Percentiles rank a stretch among this genome's conserved stretches.
Conservation (phyloP, 2,888 invertebrate genomes). For the Campaea margaritaria region DNA sequence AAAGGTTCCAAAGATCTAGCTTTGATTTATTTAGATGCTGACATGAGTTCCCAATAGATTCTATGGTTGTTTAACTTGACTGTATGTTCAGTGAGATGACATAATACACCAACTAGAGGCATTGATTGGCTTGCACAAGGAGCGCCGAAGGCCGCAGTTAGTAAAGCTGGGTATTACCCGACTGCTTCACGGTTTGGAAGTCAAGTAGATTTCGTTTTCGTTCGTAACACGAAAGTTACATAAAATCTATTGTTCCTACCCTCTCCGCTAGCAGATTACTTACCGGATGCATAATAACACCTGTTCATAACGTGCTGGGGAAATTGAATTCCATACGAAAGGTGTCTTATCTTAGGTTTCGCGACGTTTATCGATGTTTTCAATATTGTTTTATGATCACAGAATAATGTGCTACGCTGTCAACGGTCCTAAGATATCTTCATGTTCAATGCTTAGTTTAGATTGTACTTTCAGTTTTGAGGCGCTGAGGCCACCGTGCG, state of each 20-base stretch:
- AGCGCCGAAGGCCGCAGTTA: constrained; percentile 50
- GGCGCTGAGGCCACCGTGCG: constrained; percentile 1
- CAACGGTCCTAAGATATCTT: too few relatives aligned
- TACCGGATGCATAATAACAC: constrained; percentile 56
- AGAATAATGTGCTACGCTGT: not conserved
- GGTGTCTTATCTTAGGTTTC: constrained; percentile 1
- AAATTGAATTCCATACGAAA: constrained; percentile 42
- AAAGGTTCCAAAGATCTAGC: not conserved
- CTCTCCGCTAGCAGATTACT: constrained; percentile 37
- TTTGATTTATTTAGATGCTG: constrained; percentile 1
- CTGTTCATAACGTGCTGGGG: constrained; percentile 43
- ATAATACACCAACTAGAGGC: constrained; percentile 19
- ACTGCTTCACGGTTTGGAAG: constrained; percentile 63
- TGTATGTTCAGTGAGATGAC: constrained; percentile 21
- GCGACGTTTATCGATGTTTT: constrained; percentile 1
- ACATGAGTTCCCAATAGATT: too few relatives aligned
- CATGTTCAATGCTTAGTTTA: too few relatives aligned
- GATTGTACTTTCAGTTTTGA: not conserved
- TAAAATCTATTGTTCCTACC: constrained; percentile 67
- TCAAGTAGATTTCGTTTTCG: constrained; percentile 61
- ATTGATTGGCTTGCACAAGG: constrained; percentile 50
- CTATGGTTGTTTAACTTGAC: not conserved
- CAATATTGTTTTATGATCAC: constrained; percentile 4
- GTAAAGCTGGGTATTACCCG: constrained; percentile 59
- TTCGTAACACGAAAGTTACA: constrained; percentile 64